Evolutionary conservation across 2,888 invertebrate species (phyloP).

Genomic region (Orthosia gothica): DNA sequence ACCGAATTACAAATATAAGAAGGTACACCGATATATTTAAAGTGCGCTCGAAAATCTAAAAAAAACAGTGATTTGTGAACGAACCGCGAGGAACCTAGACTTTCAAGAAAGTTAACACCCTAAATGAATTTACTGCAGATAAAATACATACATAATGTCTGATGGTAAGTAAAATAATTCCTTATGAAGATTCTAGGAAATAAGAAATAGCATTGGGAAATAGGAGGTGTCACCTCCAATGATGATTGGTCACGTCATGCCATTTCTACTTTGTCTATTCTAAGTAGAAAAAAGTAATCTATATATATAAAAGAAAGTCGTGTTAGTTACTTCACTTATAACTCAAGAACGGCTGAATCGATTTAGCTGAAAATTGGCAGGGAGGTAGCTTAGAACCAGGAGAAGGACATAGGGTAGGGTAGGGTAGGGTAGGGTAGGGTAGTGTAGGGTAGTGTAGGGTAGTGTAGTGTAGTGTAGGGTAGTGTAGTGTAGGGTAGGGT

Average conservation of each 20-base stretch:
- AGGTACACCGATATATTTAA: not conserved
- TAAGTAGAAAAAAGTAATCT: no score
- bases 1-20: not conserved
- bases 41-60: not conserved
- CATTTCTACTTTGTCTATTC: not conserved
- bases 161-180: conserved; percentile 31
- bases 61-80: not conserved
- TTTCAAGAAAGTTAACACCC: conserved; percentile 4
- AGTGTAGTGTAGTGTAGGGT: no score
- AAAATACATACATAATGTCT: conserved; percentile 25
- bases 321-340: no score
- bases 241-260: not conserved
- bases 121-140: not conserved
- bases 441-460: no score
- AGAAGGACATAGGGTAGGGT: no score
- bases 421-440: no score
- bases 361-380: no score
- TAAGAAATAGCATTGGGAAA: not conserved
- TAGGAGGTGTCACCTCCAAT: not conserved
- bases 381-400: no score
- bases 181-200: not conserved
- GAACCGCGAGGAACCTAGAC: not conserved
- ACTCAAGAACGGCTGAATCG: no score
- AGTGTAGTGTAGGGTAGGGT: no score
- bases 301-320: no score